Conservation (phyloP, 1,140 invertebrate species). For the Bradysia coprophila region DNA sequence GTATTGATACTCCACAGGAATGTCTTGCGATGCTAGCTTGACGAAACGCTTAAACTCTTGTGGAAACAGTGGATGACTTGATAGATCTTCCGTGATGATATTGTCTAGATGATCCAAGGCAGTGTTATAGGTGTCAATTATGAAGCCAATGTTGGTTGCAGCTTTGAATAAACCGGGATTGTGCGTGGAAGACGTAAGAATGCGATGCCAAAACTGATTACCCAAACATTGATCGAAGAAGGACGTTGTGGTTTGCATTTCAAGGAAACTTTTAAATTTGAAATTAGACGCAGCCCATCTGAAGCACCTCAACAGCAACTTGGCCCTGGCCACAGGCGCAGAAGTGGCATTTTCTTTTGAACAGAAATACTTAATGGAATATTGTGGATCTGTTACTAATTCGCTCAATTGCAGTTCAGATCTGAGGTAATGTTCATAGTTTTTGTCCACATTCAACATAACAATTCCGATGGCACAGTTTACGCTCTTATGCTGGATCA, state of each 20-base stretch:
- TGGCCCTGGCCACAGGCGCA: too few relatives aligned
- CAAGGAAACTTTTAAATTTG: not conserved
- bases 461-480: slow-evolving; percentile 5
- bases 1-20: slow-evolving; percentile 31
- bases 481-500: slow-evolving; percentile 4
- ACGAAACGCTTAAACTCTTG: slow-evolving; percentile 29
- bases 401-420: slow-evolving; percentile 9
- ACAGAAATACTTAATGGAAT: not conserved
- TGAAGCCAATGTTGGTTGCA: slow-evolving; percentile 32
- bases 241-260: slow-evolving; percentile 8
- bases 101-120: slow-evolving; percentile 36
- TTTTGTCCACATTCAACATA: slow-evolving; percentile 8
- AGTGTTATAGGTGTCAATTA: slow-evolving; percentile 42
- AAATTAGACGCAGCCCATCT: slow-evolving; percentile 8
- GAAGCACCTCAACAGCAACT: slow-evolving; percentile 7
- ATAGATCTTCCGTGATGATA: slow-evolving; percentile 33
- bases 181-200: slow-evolving; percentile 28
- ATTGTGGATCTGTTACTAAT: slow-evolving; percentile 12
- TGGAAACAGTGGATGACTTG: slow-evolving; percentile 27
- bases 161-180: slow-evolving; percentile 27
- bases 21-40: slow-evolving; percentile 10
- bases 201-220: slow-evolving; percentile 40
- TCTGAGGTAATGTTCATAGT: slow-evolving; percentile 7
- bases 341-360: not conserved
- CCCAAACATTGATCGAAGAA: slow-evolving; percentile 16